A percentile compares a stretch with the other conserved stretches of the same genome.
Evolutionary conservation across 2,888 invertebrate species (phyloP).

Genomic region (Incurvaria masculella): DNA sequence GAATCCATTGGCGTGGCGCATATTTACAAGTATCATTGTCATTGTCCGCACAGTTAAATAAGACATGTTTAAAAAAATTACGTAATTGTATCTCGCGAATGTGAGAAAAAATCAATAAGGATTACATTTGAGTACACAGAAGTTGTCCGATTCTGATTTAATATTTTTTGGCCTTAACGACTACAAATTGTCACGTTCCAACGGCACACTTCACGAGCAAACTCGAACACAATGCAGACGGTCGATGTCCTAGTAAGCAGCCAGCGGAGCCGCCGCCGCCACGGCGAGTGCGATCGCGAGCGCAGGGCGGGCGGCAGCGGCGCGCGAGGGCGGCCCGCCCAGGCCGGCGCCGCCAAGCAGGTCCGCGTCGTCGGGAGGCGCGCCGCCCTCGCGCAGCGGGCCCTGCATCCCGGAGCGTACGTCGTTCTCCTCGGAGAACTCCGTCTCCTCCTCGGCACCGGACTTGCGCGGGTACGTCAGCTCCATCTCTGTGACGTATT

Average conservation of each 20-base stretch:
- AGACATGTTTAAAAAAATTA: too few species aligned
- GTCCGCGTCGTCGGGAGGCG: conserved; percentile 43
- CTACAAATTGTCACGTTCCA: too few species aligned
- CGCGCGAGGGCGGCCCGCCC: conserved; percentile 26
- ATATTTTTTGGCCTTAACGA: too few species aligned
- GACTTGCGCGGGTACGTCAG: conserved; percentile 52
- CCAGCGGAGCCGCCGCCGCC: conserved; percentile 35
- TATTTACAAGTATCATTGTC: too few species aligned
- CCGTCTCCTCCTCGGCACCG: conserved; percentile 36
- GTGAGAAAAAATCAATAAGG: too few species aligned
- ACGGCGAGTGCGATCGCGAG: conserved; percentile 32
- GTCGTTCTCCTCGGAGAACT: conserved; percentile 44
- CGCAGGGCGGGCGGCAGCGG: conserved; percentile 21
- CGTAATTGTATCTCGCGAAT: too few species aligned
- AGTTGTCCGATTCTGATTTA: too few species aligned
- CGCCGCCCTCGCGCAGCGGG: conserved; percentile 59
- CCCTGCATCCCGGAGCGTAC: conserved; percentile 65
- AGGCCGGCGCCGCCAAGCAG: conserved; percentile 40
- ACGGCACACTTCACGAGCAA: too few species aligned
- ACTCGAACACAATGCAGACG: too few species aligned
- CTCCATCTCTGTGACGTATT: conserved; percentile 55
- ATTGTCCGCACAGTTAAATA: too few species aligned
- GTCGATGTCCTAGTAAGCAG: conserved; percentile 40
- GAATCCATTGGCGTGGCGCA: too few species aligned
- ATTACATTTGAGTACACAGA: too few species aligned